phyloP scores from a whole-genome alignment of 1,140 invertebrate genomes.

The Bombus affinis region DNA sequence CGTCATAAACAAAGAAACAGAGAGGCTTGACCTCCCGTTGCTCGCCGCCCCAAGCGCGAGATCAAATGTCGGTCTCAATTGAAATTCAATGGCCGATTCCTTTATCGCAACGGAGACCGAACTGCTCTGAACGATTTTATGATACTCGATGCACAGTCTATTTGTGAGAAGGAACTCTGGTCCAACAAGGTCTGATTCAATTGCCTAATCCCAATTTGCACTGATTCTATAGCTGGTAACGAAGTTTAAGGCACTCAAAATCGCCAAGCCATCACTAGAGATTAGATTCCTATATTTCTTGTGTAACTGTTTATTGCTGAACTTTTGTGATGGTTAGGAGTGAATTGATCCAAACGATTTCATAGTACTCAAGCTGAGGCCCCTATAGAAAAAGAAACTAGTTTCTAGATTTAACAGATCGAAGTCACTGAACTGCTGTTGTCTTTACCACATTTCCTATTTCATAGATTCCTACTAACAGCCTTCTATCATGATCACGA shows the following conservation, averaged over 20 bases:
- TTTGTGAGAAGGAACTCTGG: background rate
- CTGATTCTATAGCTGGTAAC: background rate
- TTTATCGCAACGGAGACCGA: background rate
- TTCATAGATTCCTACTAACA: too few relatives aligned
- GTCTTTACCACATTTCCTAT: too few relatives aligned
- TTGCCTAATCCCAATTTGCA: background rate
- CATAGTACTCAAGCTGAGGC: too few relatives aligned
- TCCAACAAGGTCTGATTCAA: background rate
- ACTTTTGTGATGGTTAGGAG: too few relatives aligned
- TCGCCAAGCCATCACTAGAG: too few relatives aligned
- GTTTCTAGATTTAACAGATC: too few relatives aligned
- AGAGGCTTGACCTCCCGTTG: constrained; percentile 11
- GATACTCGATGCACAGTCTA: background rate
- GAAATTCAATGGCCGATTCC: constrained; percentile 21
- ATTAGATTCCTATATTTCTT: too few relatives aligned
- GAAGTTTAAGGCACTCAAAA: background rate
- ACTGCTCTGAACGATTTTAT: background rate
- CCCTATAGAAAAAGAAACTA: too few relatives aligned
- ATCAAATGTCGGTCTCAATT: constrained; percentile 22
- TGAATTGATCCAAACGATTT: too few relatives aligned
- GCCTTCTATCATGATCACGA: too few relatives aligned
- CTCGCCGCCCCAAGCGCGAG: background rate
- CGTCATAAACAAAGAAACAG: constrained; percentile 14
- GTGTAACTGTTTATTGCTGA: too few relatives aligned
- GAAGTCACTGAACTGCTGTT: too few relatives aligned